Base-by-base conservation (phyloP, 2,113 vertebrate genomes). In the Macquaria ambigua region DNA sequence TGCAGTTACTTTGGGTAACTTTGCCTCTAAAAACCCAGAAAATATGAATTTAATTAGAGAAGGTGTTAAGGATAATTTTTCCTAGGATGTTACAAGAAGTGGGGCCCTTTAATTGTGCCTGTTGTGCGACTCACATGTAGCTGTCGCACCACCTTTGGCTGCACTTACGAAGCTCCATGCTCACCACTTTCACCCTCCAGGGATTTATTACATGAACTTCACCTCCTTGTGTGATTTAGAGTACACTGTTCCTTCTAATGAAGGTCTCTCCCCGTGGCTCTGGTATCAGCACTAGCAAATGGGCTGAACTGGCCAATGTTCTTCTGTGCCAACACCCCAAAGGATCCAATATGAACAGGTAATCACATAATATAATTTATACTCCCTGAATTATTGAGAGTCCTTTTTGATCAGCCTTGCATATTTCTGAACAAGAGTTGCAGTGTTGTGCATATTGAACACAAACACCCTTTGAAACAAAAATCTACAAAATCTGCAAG, bases 231-330 rank as follows among this genome's bases (percentile, higher is more conserved):
- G 20, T 15, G 16, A 72, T 41, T 41, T 43, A 11, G 18, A 62
- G 34, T n/a, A 37, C 59, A 52, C 21, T 37, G 20, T 52, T 28
- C 14, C 31, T 50, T 52, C 37, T 43, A 53, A 56, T 67, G 50
- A 56, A 25, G 23, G 34, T 66, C 31, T 53, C 31, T 64, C 48
- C 28, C 34, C 25, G 31, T 41, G 34, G 61, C 10, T 68, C 11
- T 21, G 15, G 53, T 34, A 34, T 69, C 52, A 68, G 75, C 50
- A 56, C 46, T 18, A 69, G 52, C 53, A 69, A 78, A 67, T 37
- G 6, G 25, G 37, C 34, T 53, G 34, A 66, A 50, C 16, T 34
- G 41, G 41, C 50, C 9, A 10, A 5, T 43, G 63, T 23, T 77
- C 5, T 28, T 31, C 50, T 64, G 61, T 25, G 59, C 14, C 20